Percentiles rank a stretch among this genome's conserved stretches.
Conservation (phyloP, 1,140 invertebrate genomes). For the Drosophila parabipectinata region DNA sequence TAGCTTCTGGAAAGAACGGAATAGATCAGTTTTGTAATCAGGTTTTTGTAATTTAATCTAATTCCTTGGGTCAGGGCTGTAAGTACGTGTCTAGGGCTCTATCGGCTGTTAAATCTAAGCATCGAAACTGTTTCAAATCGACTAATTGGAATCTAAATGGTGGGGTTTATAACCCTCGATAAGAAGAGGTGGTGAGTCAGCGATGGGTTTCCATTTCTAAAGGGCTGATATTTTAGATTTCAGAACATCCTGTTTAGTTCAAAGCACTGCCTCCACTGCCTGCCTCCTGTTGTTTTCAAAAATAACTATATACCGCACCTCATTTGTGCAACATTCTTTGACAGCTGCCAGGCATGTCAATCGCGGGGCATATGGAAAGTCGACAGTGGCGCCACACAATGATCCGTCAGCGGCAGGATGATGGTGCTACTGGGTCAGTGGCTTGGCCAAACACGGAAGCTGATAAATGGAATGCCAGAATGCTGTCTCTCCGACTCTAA, state of each 20-base stretch:
- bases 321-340: constrained; percentile 45
- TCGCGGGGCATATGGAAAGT: constrained; percentile 28
- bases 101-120: background rate
- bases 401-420: background rate
- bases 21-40: background rate
- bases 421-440: constrained; percentile 23
- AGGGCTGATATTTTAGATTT: background rate
- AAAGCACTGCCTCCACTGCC: background rate
- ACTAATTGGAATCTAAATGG: background rate
- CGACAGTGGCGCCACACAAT: constrained; percentile 51
- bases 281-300: too few species aligned
- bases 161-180: background rate
- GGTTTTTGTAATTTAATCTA: background rate
- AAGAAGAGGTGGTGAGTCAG: constrained; percentile 1
- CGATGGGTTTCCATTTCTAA: too few species aligned
- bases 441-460: constrained; percentile 65
- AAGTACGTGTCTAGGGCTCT: background rate
- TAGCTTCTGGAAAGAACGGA: constrained; percentile 54
- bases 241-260: constrained; percentile 1
- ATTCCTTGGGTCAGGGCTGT: background rate
- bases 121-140: background rate
- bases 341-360: constrained; percentile 72
- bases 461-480: constrained; percentile 37
- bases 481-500: constrained; percentile 20
- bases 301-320: background rate